phyloP scores from a whole-genome alignment of 1,140 invertebrate species.

The Antheraea mylitta region DNA sequence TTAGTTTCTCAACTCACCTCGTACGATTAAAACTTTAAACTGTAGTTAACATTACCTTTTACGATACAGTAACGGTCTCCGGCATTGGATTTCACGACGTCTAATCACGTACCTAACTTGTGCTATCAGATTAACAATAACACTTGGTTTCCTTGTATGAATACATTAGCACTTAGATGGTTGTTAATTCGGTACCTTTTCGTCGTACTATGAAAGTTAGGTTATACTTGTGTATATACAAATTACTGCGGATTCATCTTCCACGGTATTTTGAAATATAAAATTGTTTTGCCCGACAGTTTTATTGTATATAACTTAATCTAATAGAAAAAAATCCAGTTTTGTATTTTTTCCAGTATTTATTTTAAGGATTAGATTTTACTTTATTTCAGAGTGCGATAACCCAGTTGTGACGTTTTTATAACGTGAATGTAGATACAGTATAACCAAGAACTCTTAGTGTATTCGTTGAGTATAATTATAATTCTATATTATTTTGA shows the following conservation, averaged over 20 bases:
- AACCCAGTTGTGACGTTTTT: too few relatives aligned
- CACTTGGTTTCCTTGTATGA: slow-evolving; percentile 5
- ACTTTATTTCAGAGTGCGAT: too few relatives aligned
- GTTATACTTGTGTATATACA: neutral
- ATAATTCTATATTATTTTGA: too few relatives aligned
- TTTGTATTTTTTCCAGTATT: too few relatives aligned
- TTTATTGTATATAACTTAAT: neutral
- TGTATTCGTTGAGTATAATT: too few relatives aligned
- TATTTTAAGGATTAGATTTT: too few relatives aligned
- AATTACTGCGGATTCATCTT: too few relatives aligned
- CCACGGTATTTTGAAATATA: too few relatives aligned
- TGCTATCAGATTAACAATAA: slow-evolving; percentile 12
- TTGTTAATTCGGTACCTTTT: neutral
- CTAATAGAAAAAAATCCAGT: neutral
- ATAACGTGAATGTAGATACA: too few relatives aligned
- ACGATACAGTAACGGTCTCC: slow-evolving; percentile 11
- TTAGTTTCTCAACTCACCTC: slow-evolving; percentile 1
- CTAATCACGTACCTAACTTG: slow-evolving; percentile 2
- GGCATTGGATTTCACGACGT: slow-evolving; percentile 5
- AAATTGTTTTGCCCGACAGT: neutral
- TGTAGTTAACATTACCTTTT: slow-evolving; percentile 16
- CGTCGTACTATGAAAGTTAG: neutral
- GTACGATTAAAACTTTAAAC: slow-evolving; percentile 14
- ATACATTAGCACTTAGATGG: neutral
- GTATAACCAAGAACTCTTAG: too few relatives aligned